A percentile compares a stretch with the other conserved stretches of the same genome.
Conservation (phyloP, 1,140 invertebrate genomes). For the Andricus grossulariae region DNA sequence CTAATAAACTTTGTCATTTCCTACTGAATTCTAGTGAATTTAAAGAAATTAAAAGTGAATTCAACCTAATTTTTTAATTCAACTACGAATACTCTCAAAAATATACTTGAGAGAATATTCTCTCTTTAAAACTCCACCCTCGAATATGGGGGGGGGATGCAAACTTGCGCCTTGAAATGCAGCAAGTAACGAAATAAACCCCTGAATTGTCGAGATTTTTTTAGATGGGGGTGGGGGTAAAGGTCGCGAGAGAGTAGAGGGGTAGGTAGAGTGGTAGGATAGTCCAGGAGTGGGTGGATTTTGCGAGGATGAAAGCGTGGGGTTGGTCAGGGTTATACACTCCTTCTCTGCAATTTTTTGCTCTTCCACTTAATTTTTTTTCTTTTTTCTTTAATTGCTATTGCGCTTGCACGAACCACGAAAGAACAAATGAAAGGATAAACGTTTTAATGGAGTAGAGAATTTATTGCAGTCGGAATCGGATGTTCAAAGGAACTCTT, state of each 20-base stretch:
- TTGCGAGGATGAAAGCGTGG: background rate
- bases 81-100: too few species aligned
- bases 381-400: slow-evolving; percentile 14
- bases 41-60: too few species aligned
- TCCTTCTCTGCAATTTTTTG: background rate
- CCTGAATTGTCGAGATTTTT: too few species aligned
- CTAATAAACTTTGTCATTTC: too few species aligned
- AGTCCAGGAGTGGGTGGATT: too few species aligned
- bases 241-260: background rate
- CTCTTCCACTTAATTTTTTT: slow-evolving; percentile 31
- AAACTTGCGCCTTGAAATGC: too few species aligned
- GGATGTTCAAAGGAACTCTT: slow-evolving; percentile 19
- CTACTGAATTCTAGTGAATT: too few species aligned
- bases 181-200: too few species aligned
- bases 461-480: slow-evolving; percentile 12
- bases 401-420: background rate
- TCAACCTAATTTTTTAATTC: too few species aligned
- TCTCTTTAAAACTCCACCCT: too few species aligned
- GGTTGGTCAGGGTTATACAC: background rate
- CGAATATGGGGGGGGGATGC: too few species aligned
- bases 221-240: background rate
- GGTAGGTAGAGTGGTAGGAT: background rate
- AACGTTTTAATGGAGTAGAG: slow-evolving; percentile 15
- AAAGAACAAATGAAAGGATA: slow-evolving; percentile 23
- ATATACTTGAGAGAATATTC: too few species aligned